Conservation (phyloP, 1,140 invertebrate genomes). For the Drosophila kanapiae region DNA sequence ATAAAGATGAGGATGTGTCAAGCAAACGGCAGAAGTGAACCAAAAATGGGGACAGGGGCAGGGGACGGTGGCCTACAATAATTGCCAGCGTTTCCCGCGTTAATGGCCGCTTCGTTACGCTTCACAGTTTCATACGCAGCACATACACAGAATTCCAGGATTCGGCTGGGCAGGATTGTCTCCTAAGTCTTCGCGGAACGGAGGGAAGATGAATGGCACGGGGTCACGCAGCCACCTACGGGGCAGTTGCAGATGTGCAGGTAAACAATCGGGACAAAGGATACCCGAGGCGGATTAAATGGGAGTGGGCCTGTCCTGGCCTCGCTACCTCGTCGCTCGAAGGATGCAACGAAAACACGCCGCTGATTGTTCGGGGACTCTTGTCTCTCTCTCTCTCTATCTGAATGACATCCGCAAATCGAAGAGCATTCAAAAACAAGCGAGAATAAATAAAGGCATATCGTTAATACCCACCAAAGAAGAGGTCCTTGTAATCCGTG, state of each 20-base stretch:
- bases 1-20: not conserved
- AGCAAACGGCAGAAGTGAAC: not conserved
- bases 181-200: constrained; percentile 55
- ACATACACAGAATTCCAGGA: constrained; percentile 53
- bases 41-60: constrained; percentile 7
- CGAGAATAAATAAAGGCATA: constrained; percentile 27
- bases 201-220: constrained; percentile 63
- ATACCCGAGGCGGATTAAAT: constrained; percentile 60
- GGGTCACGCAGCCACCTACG: constrained; percentile 60
- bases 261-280: constrained; percentile 62
- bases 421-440: constrained; percentile 25
- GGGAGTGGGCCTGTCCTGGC: constrained; percentile 69
- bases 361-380: constrained; percentile 38
- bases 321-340: constrained; percentile 42
- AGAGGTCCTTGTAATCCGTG: not conserved
- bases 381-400: constrained; percentile 2
- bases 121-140: constrained; percentile 44
- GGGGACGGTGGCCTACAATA: constrained; percentile 48
- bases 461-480: constrained; percentile 10
- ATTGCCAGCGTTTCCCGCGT: constrained; percentile 48
- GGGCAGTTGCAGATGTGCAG: constrained; percentile 67
- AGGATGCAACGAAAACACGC: constrained; percentile 59
- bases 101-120: constrained; percentile 60
- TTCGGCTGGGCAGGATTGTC: constrained; percentile 57
- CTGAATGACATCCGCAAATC: constrained; percentile 60